Base-by-base conservation (phyloP, 2,797 vertebrate species). In the Poecilia wingei region DNA sequence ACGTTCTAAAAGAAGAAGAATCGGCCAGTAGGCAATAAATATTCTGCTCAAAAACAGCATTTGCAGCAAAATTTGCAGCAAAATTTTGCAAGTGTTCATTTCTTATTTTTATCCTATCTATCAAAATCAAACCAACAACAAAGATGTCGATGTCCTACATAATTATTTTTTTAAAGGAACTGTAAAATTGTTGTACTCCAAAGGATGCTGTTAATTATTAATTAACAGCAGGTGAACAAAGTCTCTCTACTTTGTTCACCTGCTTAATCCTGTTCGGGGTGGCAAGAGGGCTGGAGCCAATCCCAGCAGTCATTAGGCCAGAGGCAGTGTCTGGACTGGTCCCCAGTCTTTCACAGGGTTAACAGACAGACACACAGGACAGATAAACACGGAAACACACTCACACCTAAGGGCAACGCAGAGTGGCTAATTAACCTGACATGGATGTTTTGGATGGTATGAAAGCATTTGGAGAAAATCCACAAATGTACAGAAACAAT, bases 281-380 rank as follows among this genome's bases (percentile, higher is more conserved):
- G 31, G 69, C 46, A 12, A 39, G 22, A 76, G 33, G 0, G 6
- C 49, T 28, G 14, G 39, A 68, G 72, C 31, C 10, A 13, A 39
- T 73, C 33, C 28, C 47, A 73, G 47, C 72, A 73, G 47, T 70
- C 68, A 70, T 45, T 45, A 70, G 41, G 41, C 68, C 68, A 70
- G 41, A 70, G 68, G 68, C 68, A 7, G 22, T 6, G 41, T 28
- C 41, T 70, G 68, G 68, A 16, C 68, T 43, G 66, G 66, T n/a
- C 66, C 10, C 66, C 64, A 69, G 39, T 69, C 39, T 69, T 43
- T 45, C 41, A 69, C 66, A 70, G 41, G 41, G 68, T 22, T 70
- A 70, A 70, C 68, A 43, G 3, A 69, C 20, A 45, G 22, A 69
- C 39, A 69, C 66, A 43, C 20, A 13, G 20, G 4, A 28, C 4